Evolutionary conservation across 2,113 vertebrate genomes (phyloP).

Genomic region (Ivindomyrus marchei): DNA sequence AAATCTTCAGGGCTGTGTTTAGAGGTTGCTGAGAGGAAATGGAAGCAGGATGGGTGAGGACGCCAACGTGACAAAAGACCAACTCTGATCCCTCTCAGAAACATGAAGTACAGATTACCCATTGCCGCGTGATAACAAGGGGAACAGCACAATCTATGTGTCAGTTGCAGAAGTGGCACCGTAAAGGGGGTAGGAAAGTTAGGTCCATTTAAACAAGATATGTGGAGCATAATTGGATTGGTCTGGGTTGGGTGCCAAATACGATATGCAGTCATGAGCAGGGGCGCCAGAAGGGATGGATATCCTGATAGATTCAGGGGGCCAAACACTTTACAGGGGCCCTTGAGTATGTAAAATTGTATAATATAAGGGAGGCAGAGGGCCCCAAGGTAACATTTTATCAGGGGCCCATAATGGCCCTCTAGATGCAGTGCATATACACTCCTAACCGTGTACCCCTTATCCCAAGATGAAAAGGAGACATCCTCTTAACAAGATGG

Average conservation of each 20-base stretch:
- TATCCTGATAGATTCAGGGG: neutral
- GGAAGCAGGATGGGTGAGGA: constrained; percentile 30
- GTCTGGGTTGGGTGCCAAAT: neutral
- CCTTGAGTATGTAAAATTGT: neutral
- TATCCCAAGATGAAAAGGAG: neutral
- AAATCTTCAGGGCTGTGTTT: constrained; percentile 67
- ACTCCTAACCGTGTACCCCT: neutral
- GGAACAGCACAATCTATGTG: neutral
- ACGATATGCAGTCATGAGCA: neutral
- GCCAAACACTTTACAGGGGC: neutral
- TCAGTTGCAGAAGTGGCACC: neutral
- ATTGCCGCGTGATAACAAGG: neutral
- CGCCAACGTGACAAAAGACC: constrained; percentile 5
- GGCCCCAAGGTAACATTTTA: neutral
- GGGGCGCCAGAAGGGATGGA: neutral
- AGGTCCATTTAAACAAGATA: too few relatives aligned
- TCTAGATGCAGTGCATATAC: neutral
- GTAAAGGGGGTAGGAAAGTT: too few relatives aligned
- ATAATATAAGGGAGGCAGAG: neutral
- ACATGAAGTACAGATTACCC: neutral
- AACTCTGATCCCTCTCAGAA: neutral
- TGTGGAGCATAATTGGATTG: neutral
- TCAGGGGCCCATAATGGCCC: neutral
- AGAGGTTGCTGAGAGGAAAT: constrained; percentile 57
- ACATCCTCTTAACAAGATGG: neutral